Conservation (phyloP, 2,888 invertebrate genomes). For the Dicycla oo region DNA sequence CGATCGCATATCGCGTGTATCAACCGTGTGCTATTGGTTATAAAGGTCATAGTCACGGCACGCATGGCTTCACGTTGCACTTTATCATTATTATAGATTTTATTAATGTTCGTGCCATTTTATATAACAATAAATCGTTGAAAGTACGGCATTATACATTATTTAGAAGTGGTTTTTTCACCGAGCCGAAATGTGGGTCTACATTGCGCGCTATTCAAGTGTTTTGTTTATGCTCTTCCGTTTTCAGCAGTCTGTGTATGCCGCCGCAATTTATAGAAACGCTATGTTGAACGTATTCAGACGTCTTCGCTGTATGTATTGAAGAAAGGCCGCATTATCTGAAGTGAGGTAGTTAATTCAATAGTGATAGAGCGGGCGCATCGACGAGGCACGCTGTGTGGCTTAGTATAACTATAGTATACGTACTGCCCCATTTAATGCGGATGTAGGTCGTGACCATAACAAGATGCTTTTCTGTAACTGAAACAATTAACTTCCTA, state of each 20-base stretch:
- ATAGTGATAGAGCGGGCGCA: slow-evolving; percentile 64
- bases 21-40: slow-evolving; percentile 59
- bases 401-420: slow-evolving; percentile 50
- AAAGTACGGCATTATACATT: slow-evolving; percentile 36
- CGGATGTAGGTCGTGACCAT: slow-evolving; percentile 70
- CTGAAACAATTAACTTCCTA: slow-evolving; percentile 46
- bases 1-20: slow-evolving; percentile 52
- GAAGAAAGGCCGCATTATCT: slow-evolving; percentile 66
- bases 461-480: slow-evolving; percentile 60
- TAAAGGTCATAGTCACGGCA: slow-evolving; percentile 66
- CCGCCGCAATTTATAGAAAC: slow-evolving; percentile 39
- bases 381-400: slow-evolving; percentile 57
- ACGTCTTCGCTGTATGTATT: slow-evolving; percentile 54
- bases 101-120: slow-evolving; percentile 51
- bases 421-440: slow-evolving; percentile 66
- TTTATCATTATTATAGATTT: slow-evolving; percentile 30
- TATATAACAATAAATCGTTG: slow-evolving; percentile 36
- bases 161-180: slow-evolving; percentile 43
- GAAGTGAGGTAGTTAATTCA: slow-evolving; percentile 64
- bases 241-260: slow-evolving; percentile 46
- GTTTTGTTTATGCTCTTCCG: slow-evolving; percentile 55
- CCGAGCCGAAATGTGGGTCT: slow-evolving; percentile 17
- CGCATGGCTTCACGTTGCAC: slow-evolving; percentile 37
- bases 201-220: slow-evolving; percentile 51
- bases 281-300: slow-evolving; percentile 44